These are phyloP conservation scores for Hycleus phaleratus DNA, from an alignment of 1,140 invertebrate species.

Conservation along the genomic window DNA sequence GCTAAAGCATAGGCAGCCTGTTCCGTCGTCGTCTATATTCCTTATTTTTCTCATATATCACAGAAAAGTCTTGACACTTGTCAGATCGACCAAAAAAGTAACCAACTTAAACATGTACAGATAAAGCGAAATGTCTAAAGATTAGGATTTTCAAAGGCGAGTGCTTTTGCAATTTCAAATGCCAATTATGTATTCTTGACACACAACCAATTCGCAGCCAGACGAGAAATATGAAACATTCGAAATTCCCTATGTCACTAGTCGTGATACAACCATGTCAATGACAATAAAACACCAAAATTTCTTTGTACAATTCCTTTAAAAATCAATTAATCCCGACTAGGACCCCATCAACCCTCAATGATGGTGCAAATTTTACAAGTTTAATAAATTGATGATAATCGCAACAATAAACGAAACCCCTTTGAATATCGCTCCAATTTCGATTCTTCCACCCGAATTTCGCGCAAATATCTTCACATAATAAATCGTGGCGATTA, in stretches of 20 bases:
- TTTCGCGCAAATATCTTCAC: slow-evolving; percentile 37
- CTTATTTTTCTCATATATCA: slow-evolving; percentile 39
- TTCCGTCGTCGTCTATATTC: slow-evolving; percentile 19
- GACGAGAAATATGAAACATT: slow-evolving; percentile 25
- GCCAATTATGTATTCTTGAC: slow-evolving; percentile 31
- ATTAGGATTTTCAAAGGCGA: slow-evolving; percentile 18
- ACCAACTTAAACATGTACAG: background rate
- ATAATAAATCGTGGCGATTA: slow-evolving; percentile 25
- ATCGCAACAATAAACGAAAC: slow-evolving; percentile 42
- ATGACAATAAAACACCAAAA: background rate
- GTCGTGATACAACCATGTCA: slow-evolving; percentile 17
- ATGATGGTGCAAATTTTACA: slow-evolving; percentile 16
- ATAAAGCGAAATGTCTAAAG: background rate
- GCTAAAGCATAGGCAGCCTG: slow-evolving; percentile 18
- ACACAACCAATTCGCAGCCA: slow-evolving; percentile 29
- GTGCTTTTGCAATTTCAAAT: slow-evolving; percentile 25
- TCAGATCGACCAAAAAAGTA: slow-evolving; percentile 21
- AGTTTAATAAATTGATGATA: slow-evolving; percentile 29
- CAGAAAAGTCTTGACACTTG: slow-evolving; percentile 33
- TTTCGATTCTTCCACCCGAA: slow-evolving; percentile 27
- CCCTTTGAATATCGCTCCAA: slow-evolving; percentile 32
- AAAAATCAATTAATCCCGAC: background rate
- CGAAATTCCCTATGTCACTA: slow-evolving; percentile 23
- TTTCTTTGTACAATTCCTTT: no score
- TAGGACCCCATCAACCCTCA: slow-evolving; percentile 16